Base-by-base conservation (phyloP, 2,888 invertebrate genomes). In the Lepidocyrtoides sp. region DNA sequence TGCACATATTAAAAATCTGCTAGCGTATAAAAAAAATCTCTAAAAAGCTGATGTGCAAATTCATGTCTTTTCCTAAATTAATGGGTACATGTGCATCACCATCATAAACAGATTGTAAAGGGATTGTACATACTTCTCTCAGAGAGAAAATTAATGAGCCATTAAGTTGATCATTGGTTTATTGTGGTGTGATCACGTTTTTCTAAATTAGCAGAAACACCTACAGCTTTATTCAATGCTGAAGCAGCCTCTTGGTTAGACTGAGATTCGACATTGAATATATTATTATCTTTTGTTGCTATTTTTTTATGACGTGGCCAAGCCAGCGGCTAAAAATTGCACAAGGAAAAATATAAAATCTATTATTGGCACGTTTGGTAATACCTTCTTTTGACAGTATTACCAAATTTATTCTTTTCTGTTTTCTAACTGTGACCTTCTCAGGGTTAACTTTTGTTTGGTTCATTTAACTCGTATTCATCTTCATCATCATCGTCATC, bases 151-250 rank as follows among this genome's bases (percentile, higher is more conserved):
- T 20, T 69, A 20, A 69, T 41, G 69, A 69, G 69, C 69, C 12
- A 69, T 69, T 69, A 69, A 41, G 10, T 69, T 69, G 69, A 69
- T 69, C 0, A 41, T 12, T 69, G 17, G 36, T 69, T 60, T 82
- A 82, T 82, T 82, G 60, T 63, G 41, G 36, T n/a, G 23, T 32
- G 60, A 82, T 82, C 82, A 82, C 82, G 82, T 23, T 82, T 60
- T 63, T 41, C 10, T 5, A 69, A 69, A 41, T 69, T 41, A 69
- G 17, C 36, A 69, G 41, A 69, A 69, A 69, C 69, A 69, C 69
- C 69, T 23, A 69, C 69, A 20, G 69, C 41, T 20, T n/a, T n/a
- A 69, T 41, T 69, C 20, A 4, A 36, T 41, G 29, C 32, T 66
- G 60, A 26, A 60, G 26, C n/a, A n/a, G n/a, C n/a, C n/a, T n/a